phyloP scores from a whole-genome alignment of 2,113 vertebrate genomes.

The Azemiops feae region DNA sequence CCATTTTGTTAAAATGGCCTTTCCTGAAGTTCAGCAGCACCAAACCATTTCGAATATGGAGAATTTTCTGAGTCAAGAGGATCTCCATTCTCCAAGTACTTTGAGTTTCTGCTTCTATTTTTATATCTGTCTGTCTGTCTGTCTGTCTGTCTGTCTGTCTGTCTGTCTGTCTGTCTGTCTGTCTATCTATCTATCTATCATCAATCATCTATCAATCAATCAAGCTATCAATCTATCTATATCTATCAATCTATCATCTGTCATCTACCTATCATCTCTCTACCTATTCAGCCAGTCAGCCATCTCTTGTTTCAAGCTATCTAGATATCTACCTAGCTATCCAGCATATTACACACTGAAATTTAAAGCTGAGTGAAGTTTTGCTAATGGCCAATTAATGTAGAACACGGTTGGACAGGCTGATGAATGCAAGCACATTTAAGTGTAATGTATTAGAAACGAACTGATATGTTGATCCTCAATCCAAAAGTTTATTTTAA shows the following conservation, averaged over 20 bases:
- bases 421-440: neutral
- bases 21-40: neutral
- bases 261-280: neutral
- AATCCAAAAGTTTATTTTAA: neutral
- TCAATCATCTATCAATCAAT: neutral
- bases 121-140: neutral
- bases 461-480: neutral
- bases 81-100: neutral
- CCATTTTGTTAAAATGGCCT: constrained; percentile 44
- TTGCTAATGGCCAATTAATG: neutral
- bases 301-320: neutral
- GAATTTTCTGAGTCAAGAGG: neutral
- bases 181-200: neutral
- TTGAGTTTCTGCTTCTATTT: neutral
- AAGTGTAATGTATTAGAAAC: neutral
- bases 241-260: neutral
- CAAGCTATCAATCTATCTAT: neutral
- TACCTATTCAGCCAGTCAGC: neutral
- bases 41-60: neutral
- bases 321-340: neutral
- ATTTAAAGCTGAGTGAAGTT: neutral
- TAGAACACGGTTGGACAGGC: neutral
- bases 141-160: neutral
- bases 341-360: neutral
- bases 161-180: rapidly evolving